phyloP scores from a whole-genome alignment of 2,113 vertebrate genomes.

The Macheiramphus alcinus region DNA sequence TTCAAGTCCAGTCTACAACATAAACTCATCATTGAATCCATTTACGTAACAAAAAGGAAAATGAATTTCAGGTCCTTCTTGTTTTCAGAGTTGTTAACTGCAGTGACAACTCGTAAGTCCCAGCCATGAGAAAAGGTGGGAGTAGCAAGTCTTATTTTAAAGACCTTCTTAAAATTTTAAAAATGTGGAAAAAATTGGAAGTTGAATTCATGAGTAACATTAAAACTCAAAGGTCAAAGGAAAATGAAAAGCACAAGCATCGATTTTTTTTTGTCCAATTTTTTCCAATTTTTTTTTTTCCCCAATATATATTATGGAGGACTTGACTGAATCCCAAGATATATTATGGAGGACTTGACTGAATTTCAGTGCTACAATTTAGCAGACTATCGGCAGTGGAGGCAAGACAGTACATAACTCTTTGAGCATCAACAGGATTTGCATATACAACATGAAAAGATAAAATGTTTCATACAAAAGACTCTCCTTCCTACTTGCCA shows the following conservation, averaged over 20 bases:
- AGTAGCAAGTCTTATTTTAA: not conserved
- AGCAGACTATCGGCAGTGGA: not conserved
- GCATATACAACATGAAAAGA: not conserved
- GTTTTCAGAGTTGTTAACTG: not conserved
- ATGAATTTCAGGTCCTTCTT: not conserved
- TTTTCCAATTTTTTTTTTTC: too few species aligned
- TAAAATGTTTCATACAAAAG: not conserved
- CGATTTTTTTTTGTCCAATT: accelerated
- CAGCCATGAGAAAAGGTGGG: not conserved
- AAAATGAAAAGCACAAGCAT: not conserved
- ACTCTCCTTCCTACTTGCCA: not conserved
- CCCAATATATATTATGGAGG: not conserved
- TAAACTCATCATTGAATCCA: not conserved
- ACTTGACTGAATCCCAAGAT: not conserved
- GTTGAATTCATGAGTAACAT: not conserved
- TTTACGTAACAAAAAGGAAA: not conserved
- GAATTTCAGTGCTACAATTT: not conserved
- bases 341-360: not conserved
- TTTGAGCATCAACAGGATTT: not conserved
- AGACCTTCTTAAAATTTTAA: not conserved
- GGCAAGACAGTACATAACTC: not conserved
- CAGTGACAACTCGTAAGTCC: not conserved
- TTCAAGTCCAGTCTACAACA: not conserved
- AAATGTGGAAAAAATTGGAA: not conserved
- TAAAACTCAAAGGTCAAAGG: not conserved